Percentiles rank a stretch among this genome's conserved stretches.
Evolutionary conservation across 2,113 vertebrate genomes (phyloP).

Genomic region (Sorex fumeus): DNA sequence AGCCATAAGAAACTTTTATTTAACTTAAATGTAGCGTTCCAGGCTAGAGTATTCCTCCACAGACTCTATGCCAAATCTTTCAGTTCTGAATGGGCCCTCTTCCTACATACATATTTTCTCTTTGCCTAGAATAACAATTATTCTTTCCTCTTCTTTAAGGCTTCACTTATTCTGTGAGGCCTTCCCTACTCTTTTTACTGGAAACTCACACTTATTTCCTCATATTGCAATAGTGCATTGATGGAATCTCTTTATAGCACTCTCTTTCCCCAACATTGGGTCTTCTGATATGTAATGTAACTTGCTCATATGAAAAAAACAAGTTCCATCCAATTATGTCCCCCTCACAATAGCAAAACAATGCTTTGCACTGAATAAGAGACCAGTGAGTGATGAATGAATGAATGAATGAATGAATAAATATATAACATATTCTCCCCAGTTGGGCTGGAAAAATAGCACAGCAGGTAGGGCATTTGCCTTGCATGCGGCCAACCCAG

Average conservation of each 20-base stretch:
- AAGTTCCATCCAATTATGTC: background rate
- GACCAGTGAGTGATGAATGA: background rate
- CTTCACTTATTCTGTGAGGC: background rate
- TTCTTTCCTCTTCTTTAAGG: constrained; percentile 27
- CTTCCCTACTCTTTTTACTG: background rate
- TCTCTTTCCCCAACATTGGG: background rate
- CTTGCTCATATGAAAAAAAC: background rate
- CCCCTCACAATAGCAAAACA: background rate
- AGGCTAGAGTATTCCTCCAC: background rate
- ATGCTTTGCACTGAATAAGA: background rate
- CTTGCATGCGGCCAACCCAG: too few species aligned
- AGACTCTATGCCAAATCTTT: background rate
- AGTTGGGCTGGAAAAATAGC: too few species aligned
- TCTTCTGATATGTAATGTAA: background rate
- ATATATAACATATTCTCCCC: background rate
- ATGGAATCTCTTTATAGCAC: background rate
- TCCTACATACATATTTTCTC: background rate
- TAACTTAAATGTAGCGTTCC: background rate
- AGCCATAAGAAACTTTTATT: constrained; percentile 6
- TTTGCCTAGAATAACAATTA: background rate
- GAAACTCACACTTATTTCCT: background rate
- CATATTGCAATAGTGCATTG: background rate
- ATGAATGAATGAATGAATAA: background rate
- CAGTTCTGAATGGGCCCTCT: background rate
- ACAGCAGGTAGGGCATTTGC: too few species aligned